phyloP scores from a whole-genome alignment of 2,113 vertebrate species.

The Hirundichthys speculiger region DNA sequence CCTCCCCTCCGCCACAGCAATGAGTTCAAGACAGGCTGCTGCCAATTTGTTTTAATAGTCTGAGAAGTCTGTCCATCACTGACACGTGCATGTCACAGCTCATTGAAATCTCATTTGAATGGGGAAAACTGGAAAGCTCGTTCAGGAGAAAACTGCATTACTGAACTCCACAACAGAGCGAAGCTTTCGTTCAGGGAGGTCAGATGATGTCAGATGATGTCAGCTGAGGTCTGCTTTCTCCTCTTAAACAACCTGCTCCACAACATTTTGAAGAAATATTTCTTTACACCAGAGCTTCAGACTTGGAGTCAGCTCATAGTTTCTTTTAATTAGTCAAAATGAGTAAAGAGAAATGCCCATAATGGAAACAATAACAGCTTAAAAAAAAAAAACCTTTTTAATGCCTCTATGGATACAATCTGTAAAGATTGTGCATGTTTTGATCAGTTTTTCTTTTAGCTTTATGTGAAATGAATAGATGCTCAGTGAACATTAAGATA shows the following conservation, averaged over 20 bases:
- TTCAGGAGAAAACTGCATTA: background rate
- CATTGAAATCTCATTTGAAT: background rate
- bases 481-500: too few species aligned
- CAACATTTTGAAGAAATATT: slow-evolving; percentile 4
- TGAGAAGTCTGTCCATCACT: background rate
- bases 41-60: slow-evolving; percentile 1
- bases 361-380: background rate
- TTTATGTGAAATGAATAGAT: too few species aligned
- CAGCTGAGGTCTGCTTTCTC: slow-evolving; percentile 1
- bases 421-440: too few species aligned
- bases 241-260: background rate
- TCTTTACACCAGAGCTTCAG: background rate
- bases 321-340: slow-evolving; percentile 19
- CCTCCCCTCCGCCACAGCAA: slow-evolving; percentile 24
- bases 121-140: background rate
- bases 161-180: background rate
- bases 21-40: background rate
- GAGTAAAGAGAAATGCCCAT: background rate
- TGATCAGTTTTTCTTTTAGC: too few species aligned
- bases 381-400: background rate
- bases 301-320: background rate
- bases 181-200: slow-evolving; percentile 5
- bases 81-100: too few species aligned
- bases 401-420: too few species aligned
- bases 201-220: slow-evolving; percentile 18